Evolutionary conservation across 2,797 vertebrate species (phyloP), one percentile per base, ranked within the genome.

Genomic region (Sebastiscus albofasciatus): DNA sequence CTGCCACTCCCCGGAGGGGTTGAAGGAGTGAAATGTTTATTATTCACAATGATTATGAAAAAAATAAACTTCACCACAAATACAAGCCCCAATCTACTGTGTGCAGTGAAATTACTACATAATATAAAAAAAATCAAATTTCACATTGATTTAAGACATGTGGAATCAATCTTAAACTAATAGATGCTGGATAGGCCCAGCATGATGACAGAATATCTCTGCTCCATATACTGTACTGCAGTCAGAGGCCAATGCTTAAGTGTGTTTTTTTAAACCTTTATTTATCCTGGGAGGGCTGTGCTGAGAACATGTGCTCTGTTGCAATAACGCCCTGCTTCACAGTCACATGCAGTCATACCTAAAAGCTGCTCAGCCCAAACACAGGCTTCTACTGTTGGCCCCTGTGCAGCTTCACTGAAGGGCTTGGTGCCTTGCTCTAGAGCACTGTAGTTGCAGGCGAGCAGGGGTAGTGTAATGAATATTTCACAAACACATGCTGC

Each of bases 401-500:
- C 18, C 52, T 39, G 54, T 5, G 16, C 65, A 67, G 66, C 33
- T 42, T 64, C 22, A 39, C 16, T 52, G 18, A 56, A 67, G 39
- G 49, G 27, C 26, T 71, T 66, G 69, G 46, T 72, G 73, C 67
- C 76, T 89, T 89, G 79, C 82, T 83, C 72, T 22, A 60, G 65
- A 92, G 84, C 77, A 86, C 81, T 60, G 14, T 20, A 49, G 58
- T 12, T 70, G n/a, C 46, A 54, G 61, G 36, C 8, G 52, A 26
- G 68, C 52, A 26, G 55, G 49, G 62, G 65, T 61, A 26, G 59
- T 77, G 72, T 77, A 72, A 90, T 89, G 84, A 85, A 88, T 86
- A 88, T 89, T 92, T 90, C 80, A 87, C 73, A 74, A 79, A 79
- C 67, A 70, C 77, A 72, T 72, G 77, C 76, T 73, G 27, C 79